These are phyloP conservation scores for Corapipo altera DNA, from an alignment of 2,113 vertebrate species.

Conservation along the genomic window DNA sequence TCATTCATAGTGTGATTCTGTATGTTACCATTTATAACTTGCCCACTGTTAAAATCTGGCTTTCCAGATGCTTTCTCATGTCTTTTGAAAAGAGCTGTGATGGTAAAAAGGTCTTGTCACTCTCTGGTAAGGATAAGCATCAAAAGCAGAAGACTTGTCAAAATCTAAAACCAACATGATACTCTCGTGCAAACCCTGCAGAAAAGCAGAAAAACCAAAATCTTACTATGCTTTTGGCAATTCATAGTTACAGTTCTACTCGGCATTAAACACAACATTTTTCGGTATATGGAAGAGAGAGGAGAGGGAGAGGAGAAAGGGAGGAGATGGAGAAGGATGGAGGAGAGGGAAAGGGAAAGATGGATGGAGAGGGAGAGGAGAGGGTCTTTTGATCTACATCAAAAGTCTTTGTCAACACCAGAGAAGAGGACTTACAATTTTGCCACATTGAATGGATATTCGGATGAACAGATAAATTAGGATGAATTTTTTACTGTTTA, in stretches of 20 bases:
- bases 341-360: background rate
- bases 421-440: background rate
- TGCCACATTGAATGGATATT: background rate
- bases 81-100: background rate
- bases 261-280: background rate
- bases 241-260: background rate
- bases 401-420: background rate
- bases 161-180: background rate
- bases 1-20: background rate
- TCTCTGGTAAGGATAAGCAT: background rate
- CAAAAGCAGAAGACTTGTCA: background rate
- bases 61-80: background rate
- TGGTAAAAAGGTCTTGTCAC: background rate
- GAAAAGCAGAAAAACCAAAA: background rate
- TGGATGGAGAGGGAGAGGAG: background rate
- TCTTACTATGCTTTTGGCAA: background rate
- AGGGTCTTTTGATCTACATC: background rate
- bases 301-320: background rate
- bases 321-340: background rate
- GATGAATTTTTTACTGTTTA: background rate
- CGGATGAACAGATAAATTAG: background rate
- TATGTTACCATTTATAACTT: background rate
- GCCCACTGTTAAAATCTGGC: background rate
- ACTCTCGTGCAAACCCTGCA: background rate
- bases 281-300: background rate